Evolutionary conservation across 2,888 invertebrate genomes (phyloP), one percentile per base, ranked within the genome.

Genomic region (Pseudococcus longispinus): DNA sequence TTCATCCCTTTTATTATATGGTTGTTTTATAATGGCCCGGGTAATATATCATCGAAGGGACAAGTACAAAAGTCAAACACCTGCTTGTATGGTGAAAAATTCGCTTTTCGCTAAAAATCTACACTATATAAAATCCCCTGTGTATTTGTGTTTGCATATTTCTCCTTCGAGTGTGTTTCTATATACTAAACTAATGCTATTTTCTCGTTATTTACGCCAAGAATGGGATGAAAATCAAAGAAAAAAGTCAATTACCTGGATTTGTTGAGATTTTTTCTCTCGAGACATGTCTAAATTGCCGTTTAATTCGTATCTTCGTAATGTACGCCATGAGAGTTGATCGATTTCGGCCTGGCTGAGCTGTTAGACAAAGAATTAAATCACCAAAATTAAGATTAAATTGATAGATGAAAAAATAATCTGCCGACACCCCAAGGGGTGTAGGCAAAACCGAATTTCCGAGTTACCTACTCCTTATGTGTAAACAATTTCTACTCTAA

Each of bases 31-130:
- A 80, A 80, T 20, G 20, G 77, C 1, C 42, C n/a, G 37, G 20
- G 77, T 80, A 42, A 42, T 80, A 80, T 42, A 80, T 80, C 77
- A 80, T 80, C 37, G 11, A 80, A 80, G 42, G 42, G 77, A 80
- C 77, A 80, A 80, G 77, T 80, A 20, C 77, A 42, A 80, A 80
- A 80, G 77, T 80, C 77, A 42, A 80, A 80, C 77, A 80, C 77
- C 42, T 80, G 77, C 77, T 80, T 20, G 4, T 80, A 29, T 23
- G 0, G 32, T 15, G 77, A 80, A 42, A 80, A 80, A 20, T 80
- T 80, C 42, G 37, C 13, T 20, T 80, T 77, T 11, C 18, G 6
- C 2, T 13, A 18, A 74, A 74, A 37, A 29, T 13, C 18, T n/a
- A 9, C 5, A 20, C 37, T 6, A 32, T 9, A 80, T 42, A 70